Conservation (phyloP, 1,140 invertebrate species). For the Drosophila saltans region DNA sequence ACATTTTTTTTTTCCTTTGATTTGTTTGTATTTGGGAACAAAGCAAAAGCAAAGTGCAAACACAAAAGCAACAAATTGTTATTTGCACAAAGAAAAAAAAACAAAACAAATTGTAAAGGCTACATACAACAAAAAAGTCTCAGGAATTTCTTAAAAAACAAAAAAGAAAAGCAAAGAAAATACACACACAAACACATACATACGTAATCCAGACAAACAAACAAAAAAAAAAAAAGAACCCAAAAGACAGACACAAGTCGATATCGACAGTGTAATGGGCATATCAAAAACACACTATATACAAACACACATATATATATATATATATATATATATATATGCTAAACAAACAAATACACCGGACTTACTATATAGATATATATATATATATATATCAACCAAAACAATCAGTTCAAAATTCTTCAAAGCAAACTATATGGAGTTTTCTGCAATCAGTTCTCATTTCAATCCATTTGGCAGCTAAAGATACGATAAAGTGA, state of each 20-base stretch:
- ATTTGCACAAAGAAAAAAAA: constrained; percentile 44
- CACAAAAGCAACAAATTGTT: constrained; percentile 41
- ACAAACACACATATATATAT: not conserved
- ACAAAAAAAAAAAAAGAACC: not conserved
- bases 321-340: constrained; percentile 11
- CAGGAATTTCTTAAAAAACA: constrained; percentile 72
- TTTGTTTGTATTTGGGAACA: constrained; percentile 9
- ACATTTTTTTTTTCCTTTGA: not conserved
- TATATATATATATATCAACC: not conserved
- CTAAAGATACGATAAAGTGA: not conserved
- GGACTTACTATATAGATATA: constrained; percentile 26
- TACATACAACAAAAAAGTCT: constrained; percentile 55
- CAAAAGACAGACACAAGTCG: not conserved
- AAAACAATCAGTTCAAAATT: constrained; percentile 5
- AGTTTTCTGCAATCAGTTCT: too few relatives aligned
- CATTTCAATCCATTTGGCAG: too few relatives aligned
- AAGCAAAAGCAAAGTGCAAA: constrained; percentile 28
- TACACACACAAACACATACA: constrained; percentile 13
- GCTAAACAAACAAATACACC: constrained; percentile 24
- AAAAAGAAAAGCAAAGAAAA: constrained; percentile 32
- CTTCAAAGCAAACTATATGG: too few relatives aligned
- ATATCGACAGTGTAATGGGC: constrained; percentile 17
- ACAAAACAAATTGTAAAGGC: constrained; percentile 52
- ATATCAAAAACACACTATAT: not conserved
- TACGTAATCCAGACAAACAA: not conserved